A percentile compares a stretch with the other conserved stretches of the same genome.
Conservation (phyloP, 2,888 invertebrate genomes). For the Dicycla oo region DNA sequence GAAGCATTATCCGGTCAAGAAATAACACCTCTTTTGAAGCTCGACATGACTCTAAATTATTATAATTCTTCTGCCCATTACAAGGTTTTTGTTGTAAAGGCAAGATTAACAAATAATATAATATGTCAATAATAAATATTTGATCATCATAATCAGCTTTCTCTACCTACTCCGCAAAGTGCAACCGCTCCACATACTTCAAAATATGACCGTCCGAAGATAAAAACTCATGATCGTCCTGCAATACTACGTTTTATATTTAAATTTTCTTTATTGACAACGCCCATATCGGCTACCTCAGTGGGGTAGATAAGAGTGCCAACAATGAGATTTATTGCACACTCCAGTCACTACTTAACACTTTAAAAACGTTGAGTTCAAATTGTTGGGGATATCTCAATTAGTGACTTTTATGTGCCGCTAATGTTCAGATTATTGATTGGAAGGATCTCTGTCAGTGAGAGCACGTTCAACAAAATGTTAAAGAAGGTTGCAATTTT, state of each 20-base stretch:
- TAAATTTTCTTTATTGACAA: slow-evolving; percentile 83
- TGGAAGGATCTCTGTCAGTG: slow-evolving; percentile 26
- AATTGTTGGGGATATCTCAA: slow-evolving; percentile 80
- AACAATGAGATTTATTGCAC: slow-evolving; percentile 88
- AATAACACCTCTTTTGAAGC: neutral
- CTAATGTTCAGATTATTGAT: slow-evolving; percentile 72
- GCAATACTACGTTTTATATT: slow-evolving; percentile 78
- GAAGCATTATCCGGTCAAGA: neutral
- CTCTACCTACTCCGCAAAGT: slow-evolving; percentile 14
- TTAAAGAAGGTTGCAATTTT: neutral
- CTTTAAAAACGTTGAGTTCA: slow-evolving; percentile 78
- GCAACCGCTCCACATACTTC: slow-evolving; percentile 41
- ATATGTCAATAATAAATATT: neutral
- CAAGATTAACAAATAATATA: neutral
- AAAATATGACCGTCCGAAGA: slow-evolving; percentile 62
- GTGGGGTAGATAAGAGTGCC: slow-evolving; percentile 81
- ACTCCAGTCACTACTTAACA: slow-evolving; percentile 78
- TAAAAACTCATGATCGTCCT: slow-evolving; percentile 49
- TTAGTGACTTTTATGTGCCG: slow-evolving; percentile 80
- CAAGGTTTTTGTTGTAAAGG: neutral
- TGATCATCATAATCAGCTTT: neutral
- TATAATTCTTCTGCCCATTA: no score
- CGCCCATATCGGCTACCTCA: slow-evolving; percentile 85
- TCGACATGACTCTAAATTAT: neutral
- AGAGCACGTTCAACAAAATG: slow-evolving; percentile 25